Evolutionary conservation across 2,113 vertebrate species (phyloP).

Genomic region (Oplegnathus fasciatus): DNA sequence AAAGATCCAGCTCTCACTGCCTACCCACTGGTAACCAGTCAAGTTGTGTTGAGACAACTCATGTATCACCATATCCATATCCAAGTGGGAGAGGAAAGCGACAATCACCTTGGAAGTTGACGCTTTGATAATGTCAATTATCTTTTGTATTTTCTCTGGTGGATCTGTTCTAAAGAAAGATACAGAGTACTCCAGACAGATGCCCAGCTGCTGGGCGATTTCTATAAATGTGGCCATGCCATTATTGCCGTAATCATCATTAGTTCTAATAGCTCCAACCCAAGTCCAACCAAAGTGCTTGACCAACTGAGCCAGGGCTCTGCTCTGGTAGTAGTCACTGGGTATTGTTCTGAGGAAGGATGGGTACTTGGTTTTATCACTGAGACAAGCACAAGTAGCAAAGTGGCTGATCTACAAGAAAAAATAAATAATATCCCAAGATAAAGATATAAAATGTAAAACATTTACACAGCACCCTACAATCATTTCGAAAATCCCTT

Average conservation of each 20-base stretch:
- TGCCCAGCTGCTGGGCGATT: slow-evolving; percentile 64
- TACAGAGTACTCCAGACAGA: slow-evolving; percentile 77
- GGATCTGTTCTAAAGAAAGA: slow-evolving; percentile 79
- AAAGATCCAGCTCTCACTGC: slow-evolving; percentile 81
- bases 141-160: slow-evolving; percentile 65
- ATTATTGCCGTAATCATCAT: slow-evolving; percentile 81
- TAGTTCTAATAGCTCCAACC: slow-evolving; percentile 77
- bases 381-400: slow-evolving; percentile 82
- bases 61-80: slow-evolving; percentile 71
- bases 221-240: slow-evolving; percentile 78
- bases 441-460: background rate
- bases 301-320: slow-evolving; percentile 76
- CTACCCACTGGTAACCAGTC: slow-evolving; percentile 84
- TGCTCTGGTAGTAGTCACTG: slow-evolving; percentile 81
- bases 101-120: slow-evolving; percentile 81
- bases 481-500: background rate
- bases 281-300: slow-evolving; percentile 81
- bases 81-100: slow-evolving; percentile 73
- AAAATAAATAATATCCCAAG: no score
- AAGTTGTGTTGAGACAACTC: slow-evolving; percentile 77
- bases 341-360: slow-evolving; percentile 79
- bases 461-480: background rate
- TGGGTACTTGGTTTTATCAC: slow-evolving; percentile 78
- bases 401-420: slow-evolving; percentile 79
- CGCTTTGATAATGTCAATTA: slow-evolving; percentile 76